These are phyloP conservation scores for Helogale parvula DNA, from an alignment of 2,113 vertebrate genomes.

Conservation along the genomic window DNA sequence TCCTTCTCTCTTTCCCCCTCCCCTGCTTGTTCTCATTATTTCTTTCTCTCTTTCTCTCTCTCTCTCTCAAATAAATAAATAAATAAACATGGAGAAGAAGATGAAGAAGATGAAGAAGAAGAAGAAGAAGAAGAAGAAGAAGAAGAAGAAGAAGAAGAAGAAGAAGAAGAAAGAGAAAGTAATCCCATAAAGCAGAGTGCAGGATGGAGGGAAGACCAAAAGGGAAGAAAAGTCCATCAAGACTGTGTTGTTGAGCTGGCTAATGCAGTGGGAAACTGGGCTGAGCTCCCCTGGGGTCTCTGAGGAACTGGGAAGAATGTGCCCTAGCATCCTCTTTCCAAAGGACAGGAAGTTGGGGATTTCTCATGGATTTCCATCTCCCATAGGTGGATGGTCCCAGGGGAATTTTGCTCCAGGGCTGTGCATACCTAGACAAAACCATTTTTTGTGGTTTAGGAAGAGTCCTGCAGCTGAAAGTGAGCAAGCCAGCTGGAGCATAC, in stretches of 20 bases:
- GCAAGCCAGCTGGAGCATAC: not conserved
- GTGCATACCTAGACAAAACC: not conserved
- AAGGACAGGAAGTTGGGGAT: no score
- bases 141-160: no score
- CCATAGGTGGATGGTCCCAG: no score
- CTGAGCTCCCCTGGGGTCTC: not conserved
- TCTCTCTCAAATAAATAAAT: no score
- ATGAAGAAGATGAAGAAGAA: no score
- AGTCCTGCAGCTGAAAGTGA: not conserved
- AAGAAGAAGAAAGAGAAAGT: not conserved
- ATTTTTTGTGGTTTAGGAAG: not conserved
- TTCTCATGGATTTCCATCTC: not conserved
- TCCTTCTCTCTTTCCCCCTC: no score
- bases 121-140: no score
- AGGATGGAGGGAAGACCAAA: not conserved
- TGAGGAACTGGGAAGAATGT: not conserved
- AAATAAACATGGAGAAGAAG: no score
- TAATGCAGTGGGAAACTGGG: not conserved
- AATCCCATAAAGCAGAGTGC: not conserved
- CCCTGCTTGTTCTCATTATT: no score
- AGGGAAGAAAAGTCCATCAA: not conserved
- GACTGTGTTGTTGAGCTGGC: no score
- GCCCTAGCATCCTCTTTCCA: not conserved
- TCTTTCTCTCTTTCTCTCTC: no score
- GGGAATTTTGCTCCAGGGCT: not conserved